phyloP scores from a whole-genome alignment of 2,888 invertebrate species.

The Argynnis bischoffii region DNA sequence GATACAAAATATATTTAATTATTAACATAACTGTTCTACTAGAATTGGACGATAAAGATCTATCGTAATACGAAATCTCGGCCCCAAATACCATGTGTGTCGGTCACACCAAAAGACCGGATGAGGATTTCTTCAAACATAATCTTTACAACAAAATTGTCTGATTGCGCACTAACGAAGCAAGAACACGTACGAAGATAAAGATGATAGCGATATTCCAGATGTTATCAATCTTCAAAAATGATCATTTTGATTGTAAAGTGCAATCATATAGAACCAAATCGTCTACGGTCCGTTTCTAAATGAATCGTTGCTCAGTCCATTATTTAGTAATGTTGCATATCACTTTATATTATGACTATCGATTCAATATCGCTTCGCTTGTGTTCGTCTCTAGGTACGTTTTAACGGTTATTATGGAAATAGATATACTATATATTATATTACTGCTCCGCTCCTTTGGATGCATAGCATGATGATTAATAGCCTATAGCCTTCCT shows the following conservation, averaged over 20 bases:
- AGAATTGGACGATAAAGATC: neutral
- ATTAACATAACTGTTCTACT: neutral
- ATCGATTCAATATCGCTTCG: too few species aligned
- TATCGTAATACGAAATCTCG: constrained; percentile 36
- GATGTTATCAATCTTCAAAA: constrained; percentile 51
- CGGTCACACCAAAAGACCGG: constrained; percentile 65
- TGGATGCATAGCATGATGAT: too few species aligned
- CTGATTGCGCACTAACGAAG: constrained; percentile 75
- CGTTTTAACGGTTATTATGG: too few species aligned
- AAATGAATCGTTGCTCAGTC: too few species aligned
- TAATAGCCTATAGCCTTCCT: too few species aligned
- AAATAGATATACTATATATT: too few species aligned
- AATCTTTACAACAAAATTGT: constrained; percentile 81
- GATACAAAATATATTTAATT: neutral
- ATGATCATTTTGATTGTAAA: constrained; percentile 31
- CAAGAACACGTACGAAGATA: constrained; percentile 68
- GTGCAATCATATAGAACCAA: neutral
- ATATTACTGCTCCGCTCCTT: too few species aligned
- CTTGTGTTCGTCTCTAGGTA: too few species aligned
- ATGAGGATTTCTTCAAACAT: constrained; percentile 77
- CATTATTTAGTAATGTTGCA: too few species aligned
- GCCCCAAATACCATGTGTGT: constrained; percentile 52
- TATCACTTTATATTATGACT: too few species aligned
- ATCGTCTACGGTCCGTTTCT: too few species aligned
- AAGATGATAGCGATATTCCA: constrained; percentile 62